phyloP scores from a whole-genome alignment of 2,113 vertebrate species.

The Hassar affinis region DNA sequence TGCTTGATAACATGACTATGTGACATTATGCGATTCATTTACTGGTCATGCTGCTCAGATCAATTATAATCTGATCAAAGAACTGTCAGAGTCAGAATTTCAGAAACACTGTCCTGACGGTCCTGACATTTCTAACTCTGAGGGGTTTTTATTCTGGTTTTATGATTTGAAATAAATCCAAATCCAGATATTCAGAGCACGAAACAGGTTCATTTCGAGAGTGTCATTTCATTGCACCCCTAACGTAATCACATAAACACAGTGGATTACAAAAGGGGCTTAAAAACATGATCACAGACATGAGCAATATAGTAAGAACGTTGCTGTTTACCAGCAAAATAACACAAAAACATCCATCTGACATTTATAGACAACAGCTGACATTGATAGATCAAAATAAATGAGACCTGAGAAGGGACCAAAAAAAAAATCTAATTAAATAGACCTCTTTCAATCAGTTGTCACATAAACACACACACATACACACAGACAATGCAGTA shows the following conservation, averaged over 20 bases:
- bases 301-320: slow-evolving; percentile 1
- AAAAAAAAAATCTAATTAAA: background rate
- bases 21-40: background rate
- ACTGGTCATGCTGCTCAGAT: background rate
- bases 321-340: background rate
- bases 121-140: background rate
- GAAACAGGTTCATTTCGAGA: background rate
- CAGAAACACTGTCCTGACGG: background rate
- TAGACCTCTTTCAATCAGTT: slow-evolving; percentile 1
- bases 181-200: background rate
- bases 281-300: slow-evolving; percentile 8
- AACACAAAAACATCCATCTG: background rate
- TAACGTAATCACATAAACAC: background rate
- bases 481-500: background rate
- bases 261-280: background rate
- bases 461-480: background rate
- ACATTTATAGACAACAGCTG: background rate
- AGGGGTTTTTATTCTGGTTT: background rate
- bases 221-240: background rate
- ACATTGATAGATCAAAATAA: background rate
- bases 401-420: background rate
- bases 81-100: background rate
- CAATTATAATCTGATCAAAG: background rate
- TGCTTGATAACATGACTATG: background rate
- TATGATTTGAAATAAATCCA: background rate